Base-by-base conservation (phyloP, 1,140 invertebrate genomes). In the Aphaenogaster rudis region DNA sequence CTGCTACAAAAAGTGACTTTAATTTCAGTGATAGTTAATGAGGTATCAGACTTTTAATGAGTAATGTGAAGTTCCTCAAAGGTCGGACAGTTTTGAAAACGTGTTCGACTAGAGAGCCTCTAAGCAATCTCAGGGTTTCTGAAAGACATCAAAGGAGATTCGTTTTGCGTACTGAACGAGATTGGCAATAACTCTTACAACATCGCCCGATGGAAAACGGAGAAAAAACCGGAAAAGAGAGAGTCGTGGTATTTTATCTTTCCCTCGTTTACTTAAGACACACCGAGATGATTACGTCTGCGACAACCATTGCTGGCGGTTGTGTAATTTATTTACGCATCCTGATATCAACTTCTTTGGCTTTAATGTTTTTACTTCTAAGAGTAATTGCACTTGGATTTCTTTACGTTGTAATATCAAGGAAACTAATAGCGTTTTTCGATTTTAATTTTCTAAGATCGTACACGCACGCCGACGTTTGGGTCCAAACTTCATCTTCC, bases 41-140 rank as follows among this genome's bases (percentile, higher is more conserved):
- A 87, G 78, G 67, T 81, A 87, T 87, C 79, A 64, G 86, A 84
- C 80, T 84, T 84, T 84, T 84, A 84, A 84, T 84, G 86, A 86
- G 80, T 84, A 72, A 81, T 71, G 54, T 61, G 79, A 84, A 87
- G 45, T 87, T 87, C 8, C 21, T 54, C 67, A 74, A 74, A 50
- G 67, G 57, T 72, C 67, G 67, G 76, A 66, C 86, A 87, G 86
- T 84, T 82, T 74, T 77, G 52, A 81, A 52, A 67, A 67, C 80
- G 79, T 74, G 86, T 81, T 71, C 78, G 78, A 69, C 61, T 54
- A 57, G 80, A 54, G 71, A 54, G 45, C 66, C 57, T 59, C 54
- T 59, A 52, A 42, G 78, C 48, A 87, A 87, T 72, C 69, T 74
- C 52, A 15, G 59, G 63, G 36, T 71, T 87, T 80, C 64, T 61